Percentiles rank a stretch among this genome's conserved stretches.
phyloP scores from a whole-genome alignment of 2,888 invertebrate species.

The Arge pagana region DNA sequence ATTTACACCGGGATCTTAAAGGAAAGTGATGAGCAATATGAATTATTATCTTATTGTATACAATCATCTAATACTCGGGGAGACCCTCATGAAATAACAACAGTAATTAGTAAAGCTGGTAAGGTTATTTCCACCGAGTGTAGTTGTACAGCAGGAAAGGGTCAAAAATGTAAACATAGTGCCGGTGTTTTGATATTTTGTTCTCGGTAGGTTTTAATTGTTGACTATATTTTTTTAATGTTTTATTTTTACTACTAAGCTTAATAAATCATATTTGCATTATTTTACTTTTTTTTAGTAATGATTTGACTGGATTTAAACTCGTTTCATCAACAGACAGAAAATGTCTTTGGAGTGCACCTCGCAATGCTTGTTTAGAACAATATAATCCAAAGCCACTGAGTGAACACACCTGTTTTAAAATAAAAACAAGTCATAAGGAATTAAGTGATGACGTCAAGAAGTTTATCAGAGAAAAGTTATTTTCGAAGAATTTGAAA shows the following conservation, averaged over 20 bases:
- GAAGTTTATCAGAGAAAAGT: neutral
- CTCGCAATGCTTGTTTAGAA: slow-evolving; percentile 1
- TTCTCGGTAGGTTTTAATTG: neutral
- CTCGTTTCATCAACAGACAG: slow-evolving; percentile 2
- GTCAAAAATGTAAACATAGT: slow-evolving; percentile 4
- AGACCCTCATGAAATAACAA: no score
- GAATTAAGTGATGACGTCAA: neutral
- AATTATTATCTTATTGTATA: no score
- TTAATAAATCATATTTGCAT: no score
- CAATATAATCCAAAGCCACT: slow-evolving; percentile 5
- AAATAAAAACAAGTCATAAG: neutral
- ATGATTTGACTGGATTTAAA: neutral
- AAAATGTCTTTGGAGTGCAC: slow-evolving; percentile 7
- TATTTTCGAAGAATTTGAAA: slow-evolving; percentile 1
- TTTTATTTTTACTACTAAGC: neutral
- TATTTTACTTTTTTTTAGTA: slow-evolving; percentile 10
- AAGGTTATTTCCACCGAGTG: slow-evolving; percentile 4
- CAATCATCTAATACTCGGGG: no score
- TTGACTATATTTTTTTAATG: neutral
- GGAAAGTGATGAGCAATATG: no score
- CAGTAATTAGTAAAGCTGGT: slow-evolving; percentile 4
- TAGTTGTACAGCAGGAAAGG: neutral
- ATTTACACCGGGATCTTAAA: no score
- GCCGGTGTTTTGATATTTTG: slow-evolving; percentile 1
- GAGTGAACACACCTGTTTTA: neutral